Evolutionary conservation across 2,797 vertebrate genomes (phyloP).

Genomic region (Nannoperca australis): DNA sequence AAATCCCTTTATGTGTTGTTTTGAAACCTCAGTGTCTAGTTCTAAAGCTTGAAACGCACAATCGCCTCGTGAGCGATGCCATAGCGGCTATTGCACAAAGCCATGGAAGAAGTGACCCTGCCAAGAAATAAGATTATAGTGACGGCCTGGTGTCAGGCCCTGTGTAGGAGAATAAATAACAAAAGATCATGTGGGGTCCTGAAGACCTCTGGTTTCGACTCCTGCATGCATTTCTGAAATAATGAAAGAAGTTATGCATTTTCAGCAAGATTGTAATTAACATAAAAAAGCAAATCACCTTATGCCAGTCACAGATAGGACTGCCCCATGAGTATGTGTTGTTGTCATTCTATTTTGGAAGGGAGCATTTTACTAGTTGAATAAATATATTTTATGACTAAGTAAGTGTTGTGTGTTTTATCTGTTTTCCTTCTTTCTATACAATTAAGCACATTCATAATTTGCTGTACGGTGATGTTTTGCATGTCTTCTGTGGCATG

Average conservation of each 20-base stretch:
- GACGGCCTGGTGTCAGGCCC: conserved; percentile 23
- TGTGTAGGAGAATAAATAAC: conserved; percentile 23
- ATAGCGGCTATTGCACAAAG: conserved; percentile 50
- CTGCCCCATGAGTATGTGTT: conserved; percentile 52
- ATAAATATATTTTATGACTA: conserved; percentile 84
- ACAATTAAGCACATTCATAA: not conserved
- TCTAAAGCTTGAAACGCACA: conserved; percentile 65
- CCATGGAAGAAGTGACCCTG: conserved; percentile 57
- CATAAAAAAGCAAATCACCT: conserved; percentile 49
- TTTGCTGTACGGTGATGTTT: not conserved
- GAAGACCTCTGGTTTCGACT: conserved; percentile 25
- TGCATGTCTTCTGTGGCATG: not conserved
- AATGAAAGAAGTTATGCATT: conserved; percentile 25
- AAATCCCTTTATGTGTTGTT: conserved; percentile 37
- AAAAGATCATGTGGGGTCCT: conserved; percentile 2
- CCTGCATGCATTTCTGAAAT: conserved; percentile 22
- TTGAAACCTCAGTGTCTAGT: conserved; percentile 34
- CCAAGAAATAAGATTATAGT: conserved; percentile 50
- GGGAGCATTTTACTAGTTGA: conserved; percentile 74
- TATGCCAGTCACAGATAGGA: conserved; percentile 61
- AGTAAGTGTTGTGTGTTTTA: conserved; percentile 36
- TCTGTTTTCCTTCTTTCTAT: conserved; percentile 27
- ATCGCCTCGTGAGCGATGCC: conserved; percentile 38
- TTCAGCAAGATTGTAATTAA: conserved; percentile 64
- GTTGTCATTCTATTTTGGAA: conserved; percentile 72